Conservation (phyloP, 1,140 invertebrate species). For the Drosophila rufa region DNA sequence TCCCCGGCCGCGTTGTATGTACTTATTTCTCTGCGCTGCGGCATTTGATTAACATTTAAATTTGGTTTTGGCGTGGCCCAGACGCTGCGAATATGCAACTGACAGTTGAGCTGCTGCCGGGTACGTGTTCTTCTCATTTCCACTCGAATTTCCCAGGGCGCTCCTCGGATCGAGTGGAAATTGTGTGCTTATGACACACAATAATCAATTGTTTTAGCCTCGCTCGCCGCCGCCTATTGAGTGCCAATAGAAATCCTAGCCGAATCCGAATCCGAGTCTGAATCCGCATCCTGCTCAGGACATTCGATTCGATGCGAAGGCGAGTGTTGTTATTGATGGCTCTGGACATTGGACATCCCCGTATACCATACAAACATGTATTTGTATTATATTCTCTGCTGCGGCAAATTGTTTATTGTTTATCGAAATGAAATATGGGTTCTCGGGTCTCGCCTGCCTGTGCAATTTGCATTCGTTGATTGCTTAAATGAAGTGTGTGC, state of each 20-base stretch:
- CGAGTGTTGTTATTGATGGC: slow-evolving; percentile 41
- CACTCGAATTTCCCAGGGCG: slow-evolving; percentile 31
- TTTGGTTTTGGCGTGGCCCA: slow-evolving; percentile 65
- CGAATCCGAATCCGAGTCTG: background rate
- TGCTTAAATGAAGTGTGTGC: slow-evolving; percentile 59
- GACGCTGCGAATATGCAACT: slow-evolving; percentile 59
- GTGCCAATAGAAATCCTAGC: slow-evolving; percentile 32
- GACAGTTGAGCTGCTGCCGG: slow-evolving; percentile 61
- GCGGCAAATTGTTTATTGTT: slow-evolving; percentile 75
- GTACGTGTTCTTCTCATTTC: slow-evolving; percentile 49
- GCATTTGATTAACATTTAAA: slow-evolving; percentile 81
- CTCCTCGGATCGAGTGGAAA: slow-evolving; percentile 26
- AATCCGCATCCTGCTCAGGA: slow-evolving; percentile 23
- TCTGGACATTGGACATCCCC: slow-evolving; percentile 17
- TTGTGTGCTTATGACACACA: slow-evolving; percentile 77
- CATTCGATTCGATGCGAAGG: slow-evolving; percentile 33
- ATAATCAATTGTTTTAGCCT: slow-evolving; percentile 80
- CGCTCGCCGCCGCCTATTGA: slow-evolving; percentile 25
- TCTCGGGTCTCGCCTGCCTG: background rate
- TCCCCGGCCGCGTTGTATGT: slow-evolving; percentile 6
- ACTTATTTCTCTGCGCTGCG: slow-evolving; percentile 43
- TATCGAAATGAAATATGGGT: slow-evolving; percentile 72
- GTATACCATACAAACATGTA: background rate
- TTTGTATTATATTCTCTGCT: slow-evolving; percentile 62
- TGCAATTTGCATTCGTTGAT: slow-evolving; percentile 75